Base-by-base conservation (phyloP, 2,888 invertebrate genomes). In the Philereme vetulata region DNA sequence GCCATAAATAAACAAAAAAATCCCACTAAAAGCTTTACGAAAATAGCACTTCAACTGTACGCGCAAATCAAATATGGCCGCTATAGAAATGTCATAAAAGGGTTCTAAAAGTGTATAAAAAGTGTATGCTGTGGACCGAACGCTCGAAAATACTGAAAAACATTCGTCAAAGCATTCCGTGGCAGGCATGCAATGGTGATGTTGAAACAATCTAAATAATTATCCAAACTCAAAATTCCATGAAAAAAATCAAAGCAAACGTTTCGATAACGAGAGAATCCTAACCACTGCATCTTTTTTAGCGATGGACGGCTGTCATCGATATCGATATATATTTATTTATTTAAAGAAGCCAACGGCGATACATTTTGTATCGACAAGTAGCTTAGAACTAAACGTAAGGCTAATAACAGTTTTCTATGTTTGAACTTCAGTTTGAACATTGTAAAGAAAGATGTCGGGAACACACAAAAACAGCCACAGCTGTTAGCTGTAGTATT, bases 81-180 rank as follows among this genome's bases (percentile, higher is more conserved):
- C 32, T 32, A 33, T 55, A 44, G 11, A 52, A 56, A 56, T 55
- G 35, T 49, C 56, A 56, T 56, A 49, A 61, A 52, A 56, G 48
- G 48, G 44, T 38, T 48, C 38, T 42, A 46, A 44, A 7, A 33
- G 35, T 48, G 10, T 35, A 44, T 21, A 44, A 21, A 44, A 42
- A 38, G 38, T 35, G 35, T 6, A 35, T 35, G 43, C 21, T 44
- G 49, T 36, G 35, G 42, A 43, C 46, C 8, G 33, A 33, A 53
- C 53, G 46, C 56, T 61, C 36, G 4, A 57, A 44, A 56, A 49
- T 10, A 46, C 46, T 47, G 46, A 42, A 56, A 49, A 60, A 21
- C 34, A 52, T 62, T 51, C 40, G 50, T 61, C 62, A 62, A 62
- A 62, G 62, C 50, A 54, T 51, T 38, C 42, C 44, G 6, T 8